Percentiles rank a stretch among this genome's conserved stretches.
Conservation (phyloP, 1,140 invertebrate genomes). For the Cepaea nemoralis region DNA sequence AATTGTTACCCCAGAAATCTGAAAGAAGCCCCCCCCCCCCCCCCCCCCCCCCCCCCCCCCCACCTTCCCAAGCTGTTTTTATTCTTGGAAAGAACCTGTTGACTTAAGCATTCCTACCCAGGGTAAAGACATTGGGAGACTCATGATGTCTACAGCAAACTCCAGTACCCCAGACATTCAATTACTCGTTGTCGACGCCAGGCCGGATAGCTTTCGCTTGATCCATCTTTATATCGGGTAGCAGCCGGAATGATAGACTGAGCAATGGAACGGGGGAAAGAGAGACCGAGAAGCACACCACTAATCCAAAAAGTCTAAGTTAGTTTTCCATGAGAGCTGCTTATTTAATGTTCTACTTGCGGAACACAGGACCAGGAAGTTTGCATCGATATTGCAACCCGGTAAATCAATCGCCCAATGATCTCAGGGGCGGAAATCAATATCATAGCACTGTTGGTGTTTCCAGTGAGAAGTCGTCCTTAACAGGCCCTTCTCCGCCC, state of each 20-base stretch:
- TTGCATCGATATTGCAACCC: background rate
- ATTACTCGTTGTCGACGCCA: background rate
- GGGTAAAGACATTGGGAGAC: background rate
- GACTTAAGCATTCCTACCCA: background rate
- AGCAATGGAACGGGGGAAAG: too few relatives aligned
- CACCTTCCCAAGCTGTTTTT: background rate
- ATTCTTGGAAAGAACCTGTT: background rate
- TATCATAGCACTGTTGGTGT: conserved; percentile 4
- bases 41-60: conserved; percentile 13
- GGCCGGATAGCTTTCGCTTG: background rate
- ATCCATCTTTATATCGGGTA: too few relatives aligned
- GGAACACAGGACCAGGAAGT: too few relatives aligned
- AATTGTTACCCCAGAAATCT: too few relatives aligned
- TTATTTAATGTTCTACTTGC: too few relatives aligned
- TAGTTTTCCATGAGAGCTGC: too few relatives aligned
- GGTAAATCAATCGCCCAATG: background rate
- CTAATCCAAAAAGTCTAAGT: too few relatives aligned
- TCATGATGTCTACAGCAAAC: background rate
- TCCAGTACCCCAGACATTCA: background rate
- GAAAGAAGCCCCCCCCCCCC: conserved; percentile 18
- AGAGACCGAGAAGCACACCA: too few relatives aligned
- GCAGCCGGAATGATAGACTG: too few relatives aligned
- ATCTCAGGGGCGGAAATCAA: background rate
- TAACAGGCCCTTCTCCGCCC: background rate
- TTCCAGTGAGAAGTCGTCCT: background rate